Evolutionary conservation across 2,113 vertebrate species (phyloP).

Genomic region (Sturnira hondurensis): DNA sequence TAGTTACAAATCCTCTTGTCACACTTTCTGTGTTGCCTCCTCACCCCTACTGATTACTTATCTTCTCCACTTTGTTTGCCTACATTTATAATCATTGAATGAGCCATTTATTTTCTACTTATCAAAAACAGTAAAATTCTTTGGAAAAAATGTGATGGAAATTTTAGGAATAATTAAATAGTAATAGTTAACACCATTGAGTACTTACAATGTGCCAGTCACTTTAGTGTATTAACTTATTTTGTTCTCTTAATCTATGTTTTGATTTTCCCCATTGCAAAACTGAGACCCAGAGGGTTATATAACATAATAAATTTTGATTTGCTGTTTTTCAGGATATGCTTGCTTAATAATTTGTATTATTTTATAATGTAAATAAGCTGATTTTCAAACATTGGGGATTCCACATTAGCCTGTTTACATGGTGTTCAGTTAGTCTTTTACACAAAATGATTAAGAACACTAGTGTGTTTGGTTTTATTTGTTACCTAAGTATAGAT

Average conservation of each 20-base stretch:
- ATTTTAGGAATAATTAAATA: slow-evolving; percentile 1
- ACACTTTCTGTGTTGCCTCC: not conserved
- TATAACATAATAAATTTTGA: not conserved
- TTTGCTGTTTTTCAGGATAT: not conserved
- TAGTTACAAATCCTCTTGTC: slow-evolving; percentile 56
- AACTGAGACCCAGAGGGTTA: not conserved
- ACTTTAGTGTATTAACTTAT: not conserved
- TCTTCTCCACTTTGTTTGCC: not conserved
- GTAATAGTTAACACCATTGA: not conserved
- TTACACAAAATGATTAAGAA: slow-evolving; percentile 23
- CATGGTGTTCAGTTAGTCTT: not conserved
- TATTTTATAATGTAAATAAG: not conserved
- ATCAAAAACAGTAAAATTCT: not conserved
- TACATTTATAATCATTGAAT: not conserved
- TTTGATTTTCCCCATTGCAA: not conserved
- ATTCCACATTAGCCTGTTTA: not conserved
- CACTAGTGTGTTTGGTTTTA: not conserved
- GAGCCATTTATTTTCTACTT: not conserved
- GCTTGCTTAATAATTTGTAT: not conserved
- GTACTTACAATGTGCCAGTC: not conserved
- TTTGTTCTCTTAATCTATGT: not conserved
- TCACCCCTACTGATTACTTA: not conserved
- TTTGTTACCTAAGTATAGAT: slow-evolving; percentile 6
- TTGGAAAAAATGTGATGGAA: not conserved
- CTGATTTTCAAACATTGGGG: not conserved